Conservation (phyloP, 2,888 invertebrate species). For the Caenorhabditis imperialis region DNA sequence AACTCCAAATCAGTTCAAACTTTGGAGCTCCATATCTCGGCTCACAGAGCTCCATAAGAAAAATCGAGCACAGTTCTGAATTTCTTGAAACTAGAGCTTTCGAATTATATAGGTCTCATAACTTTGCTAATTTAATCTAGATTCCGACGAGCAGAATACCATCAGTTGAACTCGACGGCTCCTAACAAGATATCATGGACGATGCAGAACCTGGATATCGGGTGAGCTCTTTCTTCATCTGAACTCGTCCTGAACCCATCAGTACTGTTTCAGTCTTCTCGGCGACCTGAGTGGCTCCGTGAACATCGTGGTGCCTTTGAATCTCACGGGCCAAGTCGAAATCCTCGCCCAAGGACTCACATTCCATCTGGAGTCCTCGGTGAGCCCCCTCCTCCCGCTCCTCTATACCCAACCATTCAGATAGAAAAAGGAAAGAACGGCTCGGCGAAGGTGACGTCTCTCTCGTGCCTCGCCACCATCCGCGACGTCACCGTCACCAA, state of each 20-base stretch:
- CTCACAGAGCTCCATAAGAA: no score
- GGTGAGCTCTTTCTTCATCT: constrained; percentile 37
- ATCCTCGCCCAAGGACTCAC: constrained; percentile 67
- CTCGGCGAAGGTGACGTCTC: constrained; percentile 58
- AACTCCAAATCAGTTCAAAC: no score
- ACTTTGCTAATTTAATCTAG: constrained; percentile 16
- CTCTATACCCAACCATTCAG: constrained; percentile 16
- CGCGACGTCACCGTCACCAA: constrained; percentile 63
- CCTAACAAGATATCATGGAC: constrained; percentile 68
- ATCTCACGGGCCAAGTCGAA: constrained; percentile 69
- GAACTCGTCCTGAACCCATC: background rate
- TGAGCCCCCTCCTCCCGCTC: no score
- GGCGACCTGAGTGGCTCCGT: constrained; percentile 67
- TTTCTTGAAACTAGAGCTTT: no score
- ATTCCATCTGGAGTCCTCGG: constrained; percentile 64
- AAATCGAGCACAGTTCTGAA: no score
- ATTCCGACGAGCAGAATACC: constrained; percentile 63
- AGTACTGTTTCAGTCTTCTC: constrained; percentile 61
- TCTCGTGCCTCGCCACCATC: constrained; percentile 62
- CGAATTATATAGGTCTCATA: no score
- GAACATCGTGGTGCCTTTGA: constrained; percentile 70
- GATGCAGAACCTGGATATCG: constrained; percentile 68
- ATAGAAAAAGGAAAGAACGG: constrained; percentile 63
- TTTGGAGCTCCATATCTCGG: no score
- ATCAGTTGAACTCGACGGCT: constrained; percentile 63